Base-by-base conservation (phyloP, 2,113 vertebrate genomes). In the Otus sunia region DNA sequence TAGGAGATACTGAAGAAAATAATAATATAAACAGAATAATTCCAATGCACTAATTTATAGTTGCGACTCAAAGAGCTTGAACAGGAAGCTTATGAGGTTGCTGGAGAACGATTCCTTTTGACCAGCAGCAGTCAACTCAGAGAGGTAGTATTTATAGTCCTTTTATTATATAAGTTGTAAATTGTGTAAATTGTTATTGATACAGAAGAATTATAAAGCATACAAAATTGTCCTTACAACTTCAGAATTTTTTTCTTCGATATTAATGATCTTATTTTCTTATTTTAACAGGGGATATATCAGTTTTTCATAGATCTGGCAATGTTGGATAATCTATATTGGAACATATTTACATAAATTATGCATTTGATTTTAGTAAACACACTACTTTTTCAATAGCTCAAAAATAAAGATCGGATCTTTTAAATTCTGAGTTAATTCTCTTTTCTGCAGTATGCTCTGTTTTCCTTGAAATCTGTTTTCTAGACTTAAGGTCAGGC, bases 121-220 rank as follows among this genome's bases (percentile, higher is more conserved):
- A 99, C 98, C 64, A 99, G 99, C 96, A 99, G 90, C 87, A 97
- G 93, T 85, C 99, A 99, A n/a, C 98, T 99, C 47, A 97, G 98
- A 88, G 97, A 98, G 96, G 99, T 99, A 95, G 62, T 39, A 10
- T 59, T 75, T 56, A 15, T 71, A 8, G 19, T 73, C 1, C 29
- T 86, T 0, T 39, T 82, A 47, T 41, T 77, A 14, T 10, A n/a
- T 34, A 18, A 64, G 5, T 20, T 92, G 8, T 15, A 20, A 5
- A 0, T 82, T 76, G 32, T 56, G 8, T 22, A 32, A 25, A 25
- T 50, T 73, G 12, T 71, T 78, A 34, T 21, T 60, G 49, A 41
- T 72, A 22, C 8, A 71, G n/a, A 78, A 88, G 25, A 91, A 72
- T 34, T 83, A 22, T 32, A 36, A 87, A 88, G 15, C 25, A n/a